These are phyloP conservation scores for Drosophila neocordata DNA, from an alignment of 1,140 invertebrate species.

Conservation along the genomic window DNA sequence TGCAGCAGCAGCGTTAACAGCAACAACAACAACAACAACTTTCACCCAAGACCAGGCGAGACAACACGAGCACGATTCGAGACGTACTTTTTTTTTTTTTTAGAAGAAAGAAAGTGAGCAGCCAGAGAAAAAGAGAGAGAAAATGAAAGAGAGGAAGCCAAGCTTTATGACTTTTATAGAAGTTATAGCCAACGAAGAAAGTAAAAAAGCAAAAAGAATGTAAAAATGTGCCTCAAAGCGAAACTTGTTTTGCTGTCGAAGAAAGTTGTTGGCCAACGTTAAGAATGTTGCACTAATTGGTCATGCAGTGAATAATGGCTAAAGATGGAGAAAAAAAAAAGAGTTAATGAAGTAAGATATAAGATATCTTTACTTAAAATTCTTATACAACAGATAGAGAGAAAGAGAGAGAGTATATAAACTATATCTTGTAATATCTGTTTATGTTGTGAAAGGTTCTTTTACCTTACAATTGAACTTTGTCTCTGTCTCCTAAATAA, in stretches of 20 bases:
- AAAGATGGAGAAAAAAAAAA: background rate
- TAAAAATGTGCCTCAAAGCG: constrained; percentile 21
- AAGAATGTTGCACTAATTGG: constrained; percentile 45
- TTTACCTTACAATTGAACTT: background rate
- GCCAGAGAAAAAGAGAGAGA: constrained; percentile 12
- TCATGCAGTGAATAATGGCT: background rate
- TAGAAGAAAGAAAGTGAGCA: constrained; percentile 59
- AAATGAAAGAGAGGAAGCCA: constrained; percentile 14
- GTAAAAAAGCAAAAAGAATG: constrained; percentile 47
- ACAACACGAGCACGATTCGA: constrained; percentile 4
- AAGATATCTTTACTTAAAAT: background rate
- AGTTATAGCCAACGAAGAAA: constrained; percentile 48
- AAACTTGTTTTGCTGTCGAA: constrained; percentile 46
- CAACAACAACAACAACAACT: constrained; percentile 68
- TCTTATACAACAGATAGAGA: background rate
- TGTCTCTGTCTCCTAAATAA: background rate
- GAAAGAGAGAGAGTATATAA: background rate
- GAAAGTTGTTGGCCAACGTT: constrained; percentile 35
- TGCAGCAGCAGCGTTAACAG: constrained; percentile 43
- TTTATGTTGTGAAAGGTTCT: background rate
- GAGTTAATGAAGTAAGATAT: background rate
- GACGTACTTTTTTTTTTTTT: constrained; percentile 18
- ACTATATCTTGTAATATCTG: background rate
- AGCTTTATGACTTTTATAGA: constrained; percentile 44
- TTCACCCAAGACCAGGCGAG: constrained; percentile 52